A percentile compares a stretch with the other conserved stretches of the same genome.
phyloP scores from a whole-genome alignment of 2,888 invertebrate species.

The Dryocosmus kuriphilus region DNA sequence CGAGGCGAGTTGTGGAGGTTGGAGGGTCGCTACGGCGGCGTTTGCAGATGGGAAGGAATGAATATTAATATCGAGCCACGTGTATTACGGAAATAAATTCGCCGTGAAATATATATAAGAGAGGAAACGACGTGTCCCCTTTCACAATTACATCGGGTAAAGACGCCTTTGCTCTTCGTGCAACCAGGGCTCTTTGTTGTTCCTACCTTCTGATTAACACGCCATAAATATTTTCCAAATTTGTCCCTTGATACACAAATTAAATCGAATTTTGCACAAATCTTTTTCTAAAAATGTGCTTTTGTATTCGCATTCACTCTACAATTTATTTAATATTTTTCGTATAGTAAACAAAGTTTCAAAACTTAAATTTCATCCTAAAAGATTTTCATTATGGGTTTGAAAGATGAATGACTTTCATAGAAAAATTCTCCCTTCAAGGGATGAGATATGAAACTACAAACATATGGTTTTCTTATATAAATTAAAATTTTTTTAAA shows the following conservation, averaged over 20 bases:
- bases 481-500: too few relatives aligned
- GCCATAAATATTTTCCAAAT: constrained; percentile 22
- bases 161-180: constrained; percentile 36
- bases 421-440: too few relatives aligned
- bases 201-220: constrained; percentile 13
- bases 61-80: constrained; percentile 57
- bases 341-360: too few relatives aligned
- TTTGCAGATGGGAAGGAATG: constrained; percentile 48
- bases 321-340: background rate
- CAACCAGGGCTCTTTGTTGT: constrained; percentile 20
- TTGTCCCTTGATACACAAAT: constrained; percentile 8
- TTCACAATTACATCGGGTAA: constrained; percentile 45
- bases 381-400: too few relatives aligned
- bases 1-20: background rate
- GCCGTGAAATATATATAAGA: constrained; percentile 54
- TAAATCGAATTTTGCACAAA: background rate
- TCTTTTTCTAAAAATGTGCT: background rate
- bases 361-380: too few relatives aligned
- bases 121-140: constrained; percentile 54
- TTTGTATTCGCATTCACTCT: background rate
- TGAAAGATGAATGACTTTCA: too few relatives aligned
- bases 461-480: too few relatives aligned
- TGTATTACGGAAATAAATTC: constrained; percentile 55
- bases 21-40: constrained; percentile 9
- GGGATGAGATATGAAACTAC: too few relatives aligned